A percentile compares a stretch with the other conserved stretches of the same genome.
Evolutionary conservation across 2,888 invertebrate genomes (phyloP).

Genomic region (Stenotaenia linearis): DNA sequence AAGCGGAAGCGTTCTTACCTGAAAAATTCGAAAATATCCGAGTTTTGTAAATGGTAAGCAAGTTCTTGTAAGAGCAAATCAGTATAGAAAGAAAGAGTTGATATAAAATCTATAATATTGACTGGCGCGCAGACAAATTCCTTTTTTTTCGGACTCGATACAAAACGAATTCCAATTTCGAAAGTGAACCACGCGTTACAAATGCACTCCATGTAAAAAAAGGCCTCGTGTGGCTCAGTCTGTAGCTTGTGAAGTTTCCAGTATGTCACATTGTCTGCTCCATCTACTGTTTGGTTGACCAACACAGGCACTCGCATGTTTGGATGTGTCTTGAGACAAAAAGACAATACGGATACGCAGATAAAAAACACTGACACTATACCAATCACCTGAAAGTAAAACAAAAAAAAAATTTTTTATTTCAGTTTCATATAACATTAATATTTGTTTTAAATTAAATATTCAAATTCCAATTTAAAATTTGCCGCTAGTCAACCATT

Average conservation of each 20-base stretch:
- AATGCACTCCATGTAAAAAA: slow-evolving; percentile 97
- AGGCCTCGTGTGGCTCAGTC: slow-evolving; percentile 93
- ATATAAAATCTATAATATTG: slow-evolving; percentile 98
- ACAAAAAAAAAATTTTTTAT: no score
- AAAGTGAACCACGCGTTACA: slow-evolving; percentile 99
- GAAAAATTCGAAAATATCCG: slow-evolving; percentile 94
- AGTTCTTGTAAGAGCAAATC: slow-evolving; percentile 83
- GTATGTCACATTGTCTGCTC: slow-evolving; percentile 64
- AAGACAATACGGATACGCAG: slow-evolving; percentile 96
- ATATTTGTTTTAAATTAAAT: no score
- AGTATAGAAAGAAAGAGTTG: slow-evolving; percentile 96
- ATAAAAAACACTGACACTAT: slow-evolving; percentile 99
- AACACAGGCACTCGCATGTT: slow-evolving; percentile 87
- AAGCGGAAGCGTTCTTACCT: no score
- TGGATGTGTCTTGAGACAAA: slow-evolving; percentile 99
- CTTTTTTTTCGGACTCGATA: slow-evolving; percentile 88
- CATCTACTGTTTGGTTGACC: slow-evolving; percentile 69
- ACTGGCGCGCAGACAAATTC: slow-evolving; percentile 90
- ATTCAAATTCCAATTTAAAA: background rate
- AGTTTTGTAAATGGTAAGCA: slow-evolving; percentile 85
- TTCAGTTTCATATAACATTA: no score
- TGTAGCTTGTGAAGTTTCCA: slow-evolving; percentile 79
- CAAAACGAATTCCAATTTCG: slow-evolving; percentile 78
- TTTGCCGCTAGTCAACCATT: no score
- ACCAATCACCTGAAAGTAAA: slow-evolving; percentile 85